phyloP scores from a whole-genome alignment of 2,113 vertebrate genomes.

The Pelecanoides urinatrix region DNA sequence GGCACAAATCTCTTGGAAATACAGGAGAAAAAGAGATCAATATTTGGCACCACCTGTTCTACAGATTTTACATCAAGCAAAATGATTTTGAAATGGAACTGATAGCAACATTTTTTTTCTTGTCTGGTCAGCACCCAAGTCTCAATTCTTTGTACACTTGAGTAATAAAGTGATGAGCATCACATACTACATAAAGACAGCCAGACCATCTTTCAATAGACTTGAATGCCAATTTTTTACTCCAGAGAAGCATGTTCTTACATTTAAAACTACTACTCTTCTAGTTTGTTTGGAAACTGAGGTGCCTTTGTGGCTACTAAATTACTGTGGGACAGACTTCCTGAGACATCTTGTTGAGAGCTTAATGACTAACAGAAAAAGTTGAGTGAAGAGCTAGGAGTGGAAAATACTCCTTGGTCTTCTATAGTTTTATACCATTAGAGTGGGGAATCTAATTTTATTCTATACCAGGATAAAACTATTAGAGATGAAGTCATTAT shows the following conservation, averaged over 20 bases:
- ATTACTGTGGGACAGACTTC: neutral
- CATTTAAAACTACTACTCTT: neutral
- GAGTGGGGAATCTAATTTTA: neutral
- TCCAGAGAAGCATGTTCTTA: conserved; percentile 2
- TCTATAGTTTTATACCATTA: neutral
- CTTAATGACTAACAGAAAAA: neutral
- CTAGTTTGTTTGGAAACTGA: neutral
- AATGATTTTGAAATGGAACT: neutral
- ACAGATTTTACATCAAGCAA: neutral
- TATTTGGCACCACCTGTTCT: conserved; percentile 19
- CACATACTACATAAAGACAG: neutral
- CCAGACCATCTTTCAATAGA: neutral
- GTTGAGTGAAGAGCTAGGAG: neutral
- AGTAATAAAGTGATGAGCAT: neutral
- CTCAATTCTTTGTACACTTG: neutral
- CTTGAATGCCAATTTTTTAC: neutral
- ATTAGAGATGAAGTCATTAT: neutral
- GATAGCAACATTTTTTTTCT: neutral
- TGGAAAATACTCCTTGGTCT: neutral
- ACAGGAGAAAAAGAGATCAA: neutral
- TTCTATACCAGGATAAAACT: neutral
- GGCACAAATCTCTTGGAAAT: neutral
- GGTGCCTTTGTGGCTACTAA: neutral
- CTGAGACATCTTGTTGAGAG: neutral
- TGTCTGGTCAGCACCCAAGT: neutral